phyloP scores from a whole-genome alignment of 2,113 vertebrate species.

The Bagarius yarrelli region DNA sequence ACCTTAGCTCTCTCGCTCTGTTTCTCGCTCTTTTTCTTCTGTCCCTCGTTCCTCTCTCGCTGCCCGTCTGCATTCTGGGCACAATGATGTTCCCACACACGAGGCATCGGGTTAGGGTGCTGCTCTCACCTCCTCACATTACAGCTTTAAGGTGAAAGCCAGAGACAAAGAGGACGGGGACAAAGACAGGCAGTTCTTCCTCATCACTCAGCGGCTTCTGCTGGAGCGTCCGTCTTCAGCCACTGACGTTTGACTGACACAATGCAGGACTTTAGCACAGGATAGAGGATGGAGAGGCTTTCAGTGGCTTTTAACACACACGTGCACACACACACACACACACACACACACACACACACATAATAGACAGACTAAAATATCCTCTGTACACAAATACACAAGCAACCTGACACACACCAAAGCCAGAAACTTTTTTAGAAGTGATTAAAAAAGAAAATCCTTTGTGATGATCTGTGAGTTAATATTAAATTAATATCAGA shows the following conservation, averaged over 20 bases:
- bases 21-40: conserved; percentile 41
- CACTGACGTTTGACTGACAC: conserved; percentile 47
- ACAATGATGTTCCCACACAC: conserved; percentile 70
- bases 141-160: conserved; percentile 60
- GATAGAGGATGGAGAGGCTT: conserved; percentile 52
- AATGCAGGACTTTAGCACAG: conserved; percentile 40
- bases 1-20: conserved; percentile 41
- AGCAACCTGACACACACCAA: background rate
- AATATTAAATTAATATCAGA: too few species aligned
- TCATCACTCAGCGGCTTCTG: conserved; percentile 40
- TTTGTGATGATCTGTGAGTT: background rate
- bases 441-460: background rate
- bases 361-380: background rate
- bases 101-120: conserved; percentile 63
- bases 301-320: conserved; percentile 24
- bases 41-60: conserved; percentile 6
- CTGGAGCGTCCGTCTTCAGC: conserved; percentile 34
- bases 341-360: conserved; percentile 24
- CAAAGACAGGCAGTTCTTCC: conserved; percentile 21
- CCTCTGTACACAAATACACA: background rate
- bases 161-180: conserved; percentile 40
- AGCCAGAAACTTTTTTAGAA: background rate
- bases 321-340: conserved; percentile 24
- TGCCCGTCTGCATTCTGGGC: conserved; percentile 40
- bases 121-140: conserved; percentile 61